phyloP scores from a whole-genome alignment of 2,888 invertebrate species.

The Achlya flavicornis region DNA sequence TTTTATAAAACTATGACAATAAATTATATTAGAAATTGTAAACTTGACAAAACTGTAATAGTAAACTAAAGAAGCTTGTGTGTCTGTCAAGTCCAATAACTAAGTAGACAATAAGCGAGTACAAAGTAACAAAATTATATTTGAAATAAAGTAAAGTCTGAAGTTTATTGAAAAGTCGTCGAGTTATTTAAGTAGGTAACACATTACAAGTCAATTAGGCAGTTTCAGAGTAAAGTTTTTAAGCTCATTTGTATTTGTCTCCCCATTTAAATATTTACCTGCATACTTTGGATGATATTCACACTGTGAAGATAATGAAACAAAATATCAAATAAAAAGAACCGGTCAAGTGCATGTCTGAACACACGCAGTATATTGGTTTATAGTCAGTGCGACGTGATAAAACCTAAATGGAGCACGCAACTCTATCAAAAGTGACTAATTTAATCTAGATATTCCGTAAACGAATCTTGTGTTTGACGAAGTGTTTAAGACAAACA shows the following conservation, averaged over 20 bases:
- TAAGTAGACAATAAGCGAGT: not conserved
- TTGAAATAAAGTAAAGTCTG: constrained; percentile 29
- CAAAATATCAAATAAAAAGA: not conserved
- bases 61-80: constrained; percentile 5
- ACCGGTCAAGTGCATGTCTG: too few relatives aligned
- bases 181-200: constrained; percentile 24
- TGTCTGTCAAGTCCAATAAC: not conserved
- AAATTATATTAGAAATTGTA: not conserved
- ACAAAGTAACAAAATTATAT: constrained; percentile 8
- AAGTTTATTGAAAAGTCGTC: constrained; percentile 34
- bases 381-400: too few relatives aligned
- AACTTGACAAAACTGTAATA: constrained; percentile 6
- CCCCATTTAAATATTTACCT: not conserved
- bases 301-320: not conserved
- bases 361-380: too few relatives aligned
- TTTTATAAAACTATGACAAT: constrained; percentile 1
- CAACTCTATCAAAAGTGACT: too few relatives aligned
- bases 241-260: constrained; percentile 17
- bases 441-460: too few relatives aligned
- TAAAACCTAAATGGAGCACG: too few relatives aligned
- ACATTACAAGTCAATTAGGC: constrained; percentile 33
- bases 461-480: too few relatives aligned
- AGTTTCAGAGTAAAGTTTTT: constrained; percentile 24
- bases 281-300: not conserved
- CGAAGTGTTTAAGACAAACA: too few relatives aligned